Evolutionary conservation across 1,140 invertebrate genomes (phyloP), one percentile per base, ranked within the genome.

Genomic region (Mesaphorura yosii): DNA sequence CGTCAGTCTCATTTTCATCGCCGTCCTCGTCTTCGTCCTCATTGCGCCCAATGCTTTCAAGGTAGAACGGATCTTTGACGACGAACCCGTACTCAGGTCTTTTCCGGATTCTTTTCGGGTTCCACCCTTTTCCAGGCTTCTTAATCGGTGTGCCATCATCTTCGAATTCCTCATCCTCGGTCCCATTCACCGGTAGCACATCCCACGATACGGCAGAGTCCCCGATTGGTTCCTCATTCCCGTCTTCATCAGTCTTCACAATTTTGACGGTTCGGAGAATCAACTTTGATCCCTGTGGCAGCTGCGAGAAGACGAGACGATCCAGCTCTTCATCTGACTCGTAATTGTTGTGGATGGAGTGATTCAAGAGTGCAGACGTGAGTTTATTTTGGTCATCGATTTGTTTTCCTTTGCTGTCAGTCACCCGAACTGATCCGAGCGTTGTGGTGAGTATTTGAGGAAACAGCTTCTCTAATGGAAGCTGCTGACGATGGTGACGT

Each of bases 241-340:
- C 60, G 31, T 62, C 40, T 31, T 51, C 60, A 57, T 62, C 60
- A 31, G 60, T 59, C 19, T 39, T 39, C 17, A 63, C 53, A 46
- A 63, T 55, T 58, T 58, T 59, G 17, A 63, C 61, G 25, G 51
- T 59, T 28, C 50, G 23, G 23, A 63, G 39, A 39, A 63, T 51
- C 3, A 63, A 38, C 46, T 63, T 63, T 17, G 57, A 59, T n/a
- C 61, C 61, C 44, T 63, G 25, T 19, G 61, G 61, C n/a, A 63
- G 49, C 3, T 49, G 51, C 14, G 57, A 59, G 37, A 63, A 63
- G 20, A 63, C 55, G 12, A 63, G 31, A 31, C 54, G 51, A 51
- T 63, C 61, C 44, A 63, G 49, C 17, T 59, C 58, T 26, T 53
- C 55, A 40, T 59, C 53, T 14, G 25, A 3, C 40, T 62, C 59